Evolutionary conservation across 2,888 invertebrate genomes (phyloP), one percentile per base, ranked within the genome.

Genomic region (Monoplex corrugatus): DNA sequence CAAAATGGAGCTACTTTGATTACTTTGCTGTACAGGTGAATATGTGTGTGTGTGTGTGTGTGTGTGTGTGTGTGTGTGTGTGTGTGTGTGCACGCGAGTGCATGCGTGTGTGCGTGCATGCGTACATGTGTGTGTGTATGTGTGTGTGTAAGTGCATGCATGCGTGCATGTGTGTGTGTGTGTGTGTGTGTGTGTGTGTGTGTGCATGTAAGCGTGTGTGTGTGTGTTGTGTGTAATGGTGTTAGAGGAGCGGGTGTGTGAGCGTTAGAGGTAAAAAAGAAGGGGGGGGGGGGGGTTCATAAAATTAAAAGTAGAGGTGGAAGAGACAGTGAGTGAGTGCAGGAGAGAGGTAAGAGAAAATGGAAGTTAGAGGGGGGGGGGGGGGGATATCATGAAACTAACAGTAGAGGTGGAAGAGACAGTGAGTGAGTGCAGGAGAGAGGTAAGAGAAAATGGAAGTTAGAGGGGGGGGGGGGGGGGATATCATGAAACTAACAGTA

Each of bases 1-100:
- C 97, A 0, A 98, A 98, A 45, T 99, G 99, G 99, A 98, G 98
- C 96, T 99, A 99, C 96, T 98, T 98, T 96, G 97, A 98, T 96
- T 99, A 99, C 96, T 99, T 99, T 96, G 97, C 98, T 93, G 97
- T 99, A 93, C 98, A 98, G 97, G 98, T 98, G 96, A 68, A 32
- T 5, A 28, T 32, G n/a, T 83, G 16, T n/a, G 44, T n/a, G 16
- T 68, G 19, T 68, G 68, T 10, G 19, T 68, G 68, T 68, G 19
- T 68, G 50, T 68, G 19, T 68, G 68, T 68, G 19, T 68, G 68
- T 28, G 5, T 28, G 68, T 68, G 19, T 28, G 68, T 10, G 5
- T 68, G 68, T 68, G 19, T 68, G 68, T 68, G 10, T 68, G 68
- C 28, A 16, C 16, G 50, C 16, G 50, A 13, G 50, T 50, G 50